phyloP scores from a whole-genome alignment of 2,113 vertebrate genomes.

The Ramphastos sulfuratus region DNA sequence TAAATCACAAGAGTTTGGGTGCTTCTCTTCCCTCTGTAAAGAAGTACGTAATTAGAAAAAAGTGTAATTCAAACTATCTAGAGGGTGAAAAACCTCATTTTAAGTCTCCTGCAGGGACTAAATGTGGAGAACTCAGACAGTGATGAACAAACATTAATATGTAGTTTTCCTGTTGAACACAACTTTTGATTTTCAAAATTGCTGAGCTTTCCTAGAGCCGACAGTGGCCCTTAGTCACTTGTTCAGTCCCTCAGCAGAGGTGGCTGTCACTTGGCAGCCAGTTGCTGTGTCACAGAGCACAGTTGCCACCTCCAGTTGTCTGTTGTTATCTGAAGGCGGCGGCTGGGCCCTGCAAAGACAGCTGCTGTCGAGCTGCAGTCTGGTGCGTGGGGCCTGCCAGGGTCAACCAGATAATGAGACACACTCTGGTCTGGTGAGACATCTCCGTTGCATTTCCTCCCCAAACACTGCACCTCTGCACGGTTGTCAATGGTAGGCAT shows the following conservation, averaged over 20 bases:
- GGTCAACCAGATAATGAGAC: conserved; percentile 1
- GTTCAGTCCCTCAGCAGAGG: neutral
- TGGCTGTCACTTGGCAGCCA: neutral
- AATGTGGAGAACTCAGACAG: neutral
- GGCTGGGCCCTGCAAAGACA: neutral
- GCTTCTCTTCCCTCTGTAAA: neutral
- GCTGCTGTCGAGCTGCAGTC: neutral
- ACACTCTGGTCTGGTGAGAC: neutral
- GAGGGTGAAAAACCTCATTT: neutral
- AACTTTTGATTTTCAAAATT: neutral
- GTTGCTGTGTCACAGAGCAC: neutral
- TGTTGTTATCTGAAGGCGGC: neutral
- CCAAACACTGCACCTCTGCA: conserved; percentile 32
- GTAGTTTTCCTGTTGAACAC: neutral
- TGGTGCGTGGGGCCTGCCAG: neutral
- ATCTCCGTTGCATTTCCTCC: conserved; percentile 38
- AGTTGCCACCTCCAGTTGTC: neutral
- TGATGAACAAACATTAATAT: neutral
- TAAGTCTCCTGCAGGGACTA: neutral
- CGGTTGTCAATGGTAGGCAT: neutral
- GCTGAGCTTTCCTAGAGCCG: neutral
- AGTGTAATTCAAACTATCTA: neutral
- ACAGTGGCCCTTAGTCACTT: neutral
- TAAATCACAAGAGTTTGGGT: neutral
- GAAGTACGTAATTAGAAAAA: neutral